phyloP scores from a whole-genome alignment of 1,140 invertebrate species.

The Lepidurus apus region DNA sequence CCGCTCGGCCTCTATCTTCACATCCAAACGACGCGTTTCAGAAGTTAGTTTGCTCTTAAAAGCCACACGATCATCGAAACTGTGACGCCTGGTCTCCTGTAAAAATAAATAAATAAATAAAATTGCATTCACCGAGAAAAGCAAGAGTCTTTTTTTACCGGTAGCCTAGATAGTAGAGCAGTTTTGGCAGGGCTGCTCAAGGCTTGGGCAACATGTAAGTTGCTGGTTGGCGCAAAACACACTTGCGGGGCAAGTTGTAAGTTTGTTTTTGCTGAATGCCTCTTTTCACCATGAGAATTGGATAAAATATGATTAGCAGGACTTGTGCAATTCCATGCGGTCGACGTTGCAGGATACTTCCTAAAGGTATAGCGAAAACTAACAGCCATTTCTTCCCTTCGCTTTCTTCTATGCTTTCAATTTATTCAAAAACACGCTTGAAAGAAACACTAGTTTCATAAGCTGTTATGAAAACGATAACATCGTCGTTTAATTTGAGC shows the following conservation, averaged over 20 bases:
- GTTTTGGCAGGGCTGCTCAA: not conserved
- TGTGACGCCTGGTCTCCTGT: not conserved
- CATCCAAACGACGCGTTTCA: not conserved
- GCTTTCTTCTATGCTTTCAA: not conserved
- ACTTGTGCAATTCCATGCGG: not conserved
- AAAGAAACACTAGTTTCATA: not conserved
- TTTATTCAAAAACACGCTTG: not conserved
- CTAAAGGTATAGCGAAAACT: constrained; percentile 14
- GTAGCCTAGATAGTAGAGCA: not conserved
- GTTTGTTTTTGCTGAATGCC: not conserved
- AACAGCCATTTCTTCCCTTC: not conserved
- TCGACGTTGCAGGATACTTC: not conserved
- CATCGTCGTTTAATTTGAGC: not conserved
- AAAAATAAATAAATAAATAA: not conserved
- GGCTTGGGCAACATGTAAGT: not conserved
- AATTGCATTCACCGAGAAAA: not conserved
- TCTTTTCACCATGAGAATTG: not conserved
- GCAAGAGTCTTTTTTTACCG: not conserved
- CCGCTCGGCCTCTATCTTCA: not conserved
- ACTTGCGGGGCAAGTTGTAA: not conserved
- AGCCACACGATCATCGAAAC: not conserved
- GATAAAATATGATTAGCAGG: not conserved
- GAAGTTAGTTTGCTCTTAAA: not conserved
- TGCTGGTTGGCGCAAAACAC: not conserved
- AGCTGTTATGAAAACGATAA: not conserved